Evolutionary conservation across 2,888 invertebrate genomes (phyloP).

Genomic region (Tetragonisca angustula): DNA sequence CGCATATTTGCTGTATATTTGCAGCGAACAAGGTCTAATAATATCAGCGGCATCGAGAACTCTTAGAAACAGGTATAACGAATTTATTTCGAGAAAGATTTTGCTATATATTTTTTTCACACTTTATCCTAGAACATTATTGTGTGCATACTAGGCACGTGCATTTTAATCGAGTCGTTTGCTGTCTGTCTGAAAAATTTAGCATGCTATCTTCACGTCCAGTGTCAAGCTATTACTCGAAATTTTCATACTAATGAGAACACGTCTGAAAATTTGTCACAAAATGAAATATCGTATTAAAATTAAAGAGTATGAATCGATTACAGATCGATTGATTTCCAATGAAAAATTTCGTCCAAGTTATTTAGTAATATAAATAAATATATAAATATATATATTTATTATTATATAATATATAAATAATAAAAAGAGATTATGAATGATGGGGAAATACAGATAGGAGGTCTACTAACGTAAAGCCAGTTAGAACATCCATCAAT

Average conservation of each 20-base stretch:
- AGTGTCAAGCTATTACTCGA: background rate
- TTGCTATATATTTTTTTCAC: background rate
- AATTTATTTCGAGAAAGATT: background rate
- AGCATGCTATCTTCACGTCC: no score
- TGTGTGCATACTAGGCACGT: no score
- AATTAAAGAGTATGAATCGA: background rate
- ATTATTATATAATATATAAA: background rate
- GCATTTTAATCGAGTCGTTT: background rate
- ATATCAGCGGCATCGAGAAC: background rate
- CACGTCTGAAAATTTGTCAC: no score
- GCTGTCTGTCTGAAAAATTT: background rate
- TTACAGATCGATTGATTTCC: background rate
- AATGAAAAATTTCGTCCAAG: background rate
- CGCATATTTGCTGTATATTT: conserved; percentile 6
- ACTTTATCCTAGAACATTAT: background rate
- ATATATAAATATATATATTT: background rate
- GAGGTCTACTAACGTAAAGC: conserved; percentile 90
- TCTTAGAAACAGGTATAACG: no score
- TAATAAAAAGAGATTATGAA: background rate
- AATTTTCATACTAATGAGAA: background rate
- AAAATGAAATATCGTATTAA: background rate
- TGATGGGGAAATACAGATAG: background rate
- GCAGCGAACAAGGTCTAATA: background rate
- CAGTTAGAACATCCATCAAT: conserved; percentile 94
- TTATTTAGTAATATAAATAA: background rate